Percentiles rank a stretch among this genome's conserved stretches.
phyloP scores from a whole-genome alignment of 2,113 vertebrate species.

The Microtus richardsoni region DNA sequence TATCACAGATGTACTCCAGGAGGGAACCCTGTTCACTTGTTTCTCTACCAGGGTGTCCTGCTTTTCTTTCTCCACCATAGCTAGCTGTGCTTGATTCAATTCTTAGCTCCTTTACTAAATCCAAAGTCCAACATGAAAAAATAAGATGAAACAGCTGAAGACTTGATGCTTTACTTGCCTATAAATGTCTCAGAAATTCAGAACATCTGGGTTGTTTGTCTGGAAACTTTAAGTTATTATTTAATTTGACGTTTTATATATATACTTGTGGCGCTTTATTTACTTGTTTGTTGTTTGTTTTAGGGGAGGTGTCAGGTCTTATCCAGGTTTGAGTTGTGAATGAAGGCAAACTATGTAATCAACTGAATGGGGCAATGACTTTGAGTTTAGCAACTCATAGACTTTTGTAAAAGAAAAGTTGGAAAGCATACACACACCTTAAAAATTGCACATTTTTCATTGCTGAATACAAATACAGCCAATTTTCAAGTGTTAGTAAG shows the following conservation, averaged over 20 bases:
- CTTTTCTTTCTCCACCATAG: slow-evolving; percentile 5
- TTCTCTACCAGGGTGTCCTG: slow-evolving; percentile 18
- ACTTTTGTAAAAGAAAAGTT: slow-evolving; percentile 42
- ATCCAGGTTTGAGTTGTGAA: neutral
- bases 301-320: neutral
- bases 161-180: slow-evolving; percentile 13
- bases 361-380: neutral
- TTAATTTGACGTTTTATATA: neutral
- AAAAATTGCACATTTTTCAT: neutral
- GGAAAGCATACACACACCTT: neutral
- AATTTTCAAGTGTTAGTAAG: slow-evolving; percentile 23
- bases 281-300: neutral
- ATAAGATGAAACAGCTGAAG: neutral
- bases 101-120: neutral
- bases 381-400: slow-evolving; percentile 22
- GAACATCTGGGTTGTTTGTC: slow-evolving; percentile 16
- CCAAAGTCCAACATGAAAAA: neutral
- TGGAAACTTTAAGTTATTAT: slow-evolving; percentile 41
- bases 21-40: neutral
- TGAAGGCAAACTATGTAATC: slow-evolving; percentile 20
- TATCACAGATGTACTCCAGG: neutral
- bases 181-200: neutral
- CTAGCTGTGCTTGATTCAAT: neutral
- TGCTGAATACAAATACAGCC: neutral
- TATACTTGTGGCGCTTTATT: slow-evolving; percentile 22